Base-by-base conservation (phyloP, 2,888 invertebrate species). In the Euzetes globulus region DNA sequence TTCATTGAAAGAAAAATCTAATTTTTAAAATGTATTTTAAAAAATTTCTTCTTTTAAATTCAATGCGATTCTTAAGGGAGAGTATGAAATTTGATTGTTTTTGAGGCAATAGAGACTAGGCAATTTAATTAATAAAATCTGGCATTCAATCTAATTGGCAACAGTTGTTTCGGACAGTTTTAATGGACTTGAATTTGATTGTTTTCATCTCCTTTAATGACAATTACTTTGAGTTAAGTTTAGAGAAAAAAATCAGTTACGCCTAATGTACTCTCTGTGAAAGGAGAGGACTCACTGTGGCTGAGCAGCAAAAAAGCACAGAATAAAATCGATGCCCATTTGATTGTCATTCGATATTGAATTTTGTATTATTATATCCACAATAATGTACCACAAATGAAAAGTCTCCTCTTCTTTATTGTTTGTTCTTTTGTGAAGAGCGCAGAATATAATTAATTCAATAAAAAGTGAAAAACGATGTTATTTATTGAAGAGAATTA, bases 101-200 rank as follows among this genome's bases (percentile, higher is more conserved):
- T n/a, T 50, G 2, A 19, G 5, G 5, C 4, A n/a, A 55, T 29
- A 58, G 7, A 17, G 15, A 29, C 17, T 1, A 58, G 27, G 1
- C 13, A 58, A 58, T 58, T 58, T 58, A 29, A 58, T 58, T 58
- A 58, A 55, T 55, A 25, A 55, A 55, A 22, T 22, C 11, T 13
- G 25, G 55, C 55, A 25, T 25, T 55, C 22, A 55, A 55, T 25
- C 55, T 25, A 55, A 55, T 58, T 58, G 58, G 58, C 58, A 58
- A 58, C 58, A 58, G 58, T 58, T 58, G 58, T 58, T 27, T 17
- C 13, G 11, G 27, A 29, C 58, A 58, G 15, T 58, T 58, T 27
- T 58, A 29, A 15, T 22, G 50, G 50, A 19, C 55, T 58, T 27
- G 13, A 58, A 29, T 58, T 58, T 11, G 15, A 58, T 58, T 58